These are phyloP conservation scores for Dasyurus viverrinus DNA, from an alignment of 2,113 vertebrate genomes.

Conservation along the genomic window DNA sequence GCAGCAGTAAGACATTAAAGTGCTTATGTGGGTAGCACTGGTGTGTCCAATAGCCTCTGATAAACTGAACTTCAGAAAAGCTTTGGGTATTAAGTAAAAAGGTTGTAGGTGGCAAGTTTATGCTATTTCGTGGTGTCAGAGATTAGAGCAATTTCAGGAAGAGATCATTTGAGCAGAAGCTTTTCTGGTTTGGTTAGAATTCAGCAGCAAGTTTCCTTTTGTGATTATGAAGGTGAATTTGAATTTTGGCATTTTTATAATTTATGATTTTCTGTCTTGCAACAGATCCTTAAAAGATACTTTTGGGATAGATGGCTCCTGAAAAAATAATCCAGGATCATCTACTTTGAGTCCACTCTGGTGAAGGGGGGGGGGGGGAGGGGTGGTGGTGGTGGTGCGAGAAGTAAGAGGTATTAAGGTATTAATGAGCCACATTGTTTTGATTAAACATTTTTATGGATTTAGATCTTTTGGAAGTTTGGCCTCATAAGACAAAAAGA, in stretches of 20 bases:
- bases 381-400: too few species aligned
- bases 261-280: neutral
- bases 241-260: neutral
- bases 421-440: neutral
- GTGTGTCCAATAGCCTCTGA: neutral
- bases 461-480: neutral
- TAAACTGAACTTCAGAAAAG: neutral
- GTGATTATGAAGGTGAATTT: neutral
- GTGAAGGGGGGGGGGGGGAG: neutral
- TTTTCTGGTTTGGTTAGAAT: neutral
- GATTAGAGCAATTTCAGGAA: neutral
- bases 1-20: neutral
- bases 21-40: neutral
- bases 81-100: neutral
- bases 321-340: neutral
- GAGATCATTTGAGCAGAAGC: neutral
- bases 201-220: neutral
- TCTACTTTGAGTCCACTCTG: neutral
- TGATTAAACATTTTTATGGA: neutral
- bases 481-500: neutral
- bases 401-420: neutral
- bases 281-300: neutral
- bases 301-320: neutral
- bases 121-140: neutral
- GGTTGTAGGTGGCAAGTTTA: neutral